phyloP scores from a whole-genome alignment of 1,140 invertebrate species.

The Drosophila bocki region DNA sequence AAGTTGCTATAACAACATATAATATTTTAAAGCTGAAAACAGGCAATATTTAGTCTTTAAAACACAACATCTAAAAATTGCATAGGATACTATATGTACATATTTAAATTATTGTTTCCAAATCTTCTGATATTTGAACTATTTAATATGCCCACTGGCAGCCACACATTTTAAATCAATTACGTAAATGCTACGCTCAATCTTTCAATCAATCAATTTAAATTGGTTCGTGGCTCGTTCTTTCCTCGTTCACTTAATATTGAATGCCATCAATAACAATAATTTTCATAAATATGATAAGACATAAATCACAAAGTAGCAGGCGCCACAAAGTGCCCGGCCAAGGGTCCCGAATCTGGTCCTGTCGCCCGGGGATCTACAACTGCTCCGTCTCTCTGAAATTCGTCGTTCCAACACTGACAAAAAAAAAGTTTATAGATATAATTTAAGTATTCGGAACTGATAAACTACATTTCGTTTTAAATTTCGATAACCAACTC shows the following conservation, averaged over 20 bases:
- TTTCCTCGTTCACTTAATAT: slow-evolving; percentile 56
- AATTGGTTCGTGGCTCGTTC: slow-evolving; percentile 29
- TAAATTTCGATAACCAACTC: no score
- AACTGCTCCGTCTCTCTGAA: background rate
- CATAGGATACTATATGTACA: no score
- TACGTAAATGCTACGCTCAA: slow-evolving; percentile 55
- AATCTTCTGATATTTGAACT: background rate
- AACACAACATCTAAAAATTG: background rate
- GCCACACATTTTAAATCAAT: slow-evolving; percentile 73
- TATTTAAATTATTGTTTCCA: background rate
- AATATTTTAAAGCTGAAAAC: background rate
- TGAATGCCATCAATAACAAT: slow-evolving; percentile 83
- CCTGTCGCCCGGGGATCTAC: slow-evolving; percentile 14
- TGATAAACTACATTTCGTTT: background rate
- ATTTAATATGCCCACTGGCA: slow-evolving; percentile 23
- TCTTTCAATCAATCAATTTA: slow-evolving; percentile 73
- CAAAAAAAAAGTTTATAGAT: background rate
- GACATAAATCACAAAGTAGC: slow-evolving; percentile 81
- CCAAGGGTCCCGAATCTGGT: slow-evolving; percentile 31
- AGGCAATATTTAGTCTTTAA: no score
- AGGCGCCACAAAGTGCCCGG: slow-evolving; percentile 71
- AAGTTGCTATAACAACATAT: background rate
- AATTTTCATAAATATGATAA: slow-evolving; percentile 83
- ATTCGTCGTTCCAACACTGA: background rate
- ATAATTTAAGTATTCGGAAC: background rate